Percentiles rank a stretch among this genome's conserved stretches.
Conservation (phyloP, 2,888 invertebrate genomes). For the Aporophyla lueneburgensis region DNA sequence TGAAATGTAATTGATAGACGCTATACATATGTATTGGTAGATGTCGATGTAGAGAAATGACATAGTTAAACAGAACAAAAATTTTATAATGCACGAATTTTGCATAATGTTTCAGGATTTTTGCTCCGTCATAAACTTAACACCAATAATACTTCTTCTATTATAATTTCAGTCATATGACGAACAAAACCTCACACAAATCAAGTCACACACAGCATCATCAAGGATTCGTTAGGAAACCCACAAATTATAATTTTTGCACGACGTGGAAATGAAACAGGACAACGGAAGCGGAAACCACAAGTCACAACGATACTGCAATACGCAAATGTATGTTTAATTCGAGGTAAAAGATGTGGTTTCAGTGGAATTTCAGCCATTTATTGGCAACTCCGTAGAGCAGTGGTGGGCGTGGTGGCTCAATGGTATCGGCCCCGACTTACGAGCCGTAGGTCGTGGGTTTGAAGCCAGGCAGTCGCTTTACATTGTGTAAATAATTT, state of each 20-base stretch:
- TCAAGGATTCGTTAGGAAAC: constrained; percentile 23
- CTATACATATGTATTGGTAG: not conserved
- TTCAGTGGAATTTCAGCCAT: not conserved
- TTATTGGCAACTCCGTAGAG: too few species aligned
- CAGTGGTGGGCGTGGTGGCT: too few species aligned
- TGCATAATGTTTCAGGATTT: not conserved
- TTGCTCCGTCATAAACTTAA: not conserved
- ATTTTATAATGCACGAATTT: too few species aligned
- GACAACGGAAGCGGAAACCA: constrained; percentile 36
- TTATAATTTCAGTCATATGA: not conserved
- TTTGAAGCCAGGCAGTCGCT: too few species aligned
- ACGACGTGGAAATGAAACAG: constrained; percentile 21
- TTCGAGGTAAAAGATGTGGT: constrained; percentile 35
- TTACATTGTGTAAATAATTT: too few species aligned
- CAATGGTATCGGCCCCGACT: too few species aligned
- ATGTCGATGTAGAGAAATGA: not conserved
- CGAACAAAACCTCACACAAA: not conserved
- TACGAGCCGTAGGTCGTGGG: too few species aligned
- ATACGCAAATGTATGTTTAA: constrained; percentile 38
- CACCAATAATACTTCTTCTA: not conserved
- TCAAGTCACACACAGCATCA: not conserved
- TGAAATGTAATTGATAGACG: not conserved
- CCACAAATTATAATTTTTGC: constrained; percentile 10
- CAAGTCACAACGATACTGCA: constrained; percentile 18
- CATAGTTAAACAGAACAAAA: too few species aligned